A percentile compares a stretch with the other conserved stretches of the same genome.
Evolutionary conservation across 2,113 vertebrate genomes (phyloP).

Genomic region (Chaetodon auriga): DNA sequence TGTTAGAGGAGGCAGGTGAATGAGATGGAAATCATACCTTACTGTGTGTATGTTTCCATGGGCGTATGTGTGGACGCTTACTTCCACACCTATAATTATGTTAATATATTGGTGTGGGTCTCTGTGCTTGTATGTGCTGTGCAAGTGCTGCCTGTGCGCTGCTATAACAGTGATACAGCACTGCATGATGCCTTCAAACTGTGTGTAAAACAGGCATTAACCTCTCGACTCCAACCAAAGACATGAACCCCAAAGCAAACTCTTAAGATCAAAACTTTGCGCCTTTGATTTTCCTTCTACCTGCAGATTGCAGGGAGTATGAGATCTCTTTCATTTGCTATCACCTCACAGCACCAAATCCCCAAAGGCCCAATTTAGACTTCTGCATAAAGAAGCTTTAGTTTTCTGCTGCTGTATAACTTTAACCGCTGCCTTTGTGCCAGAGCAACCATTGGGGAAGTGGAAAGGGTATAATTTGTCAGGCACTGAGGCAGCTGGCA

Average conservation of each 20-base stretch:
- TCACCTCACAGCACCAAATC: constrained; percentile 18
- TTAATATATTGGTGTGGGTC: constrained; percentile 9
- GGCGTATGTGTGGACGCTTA: not conserved
- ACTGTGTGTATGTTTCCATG: constrained; percentile 16
- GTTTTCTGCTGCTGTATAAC: constrained; percentile 47
- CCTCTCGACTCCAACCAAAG: constrained; percentile 32
- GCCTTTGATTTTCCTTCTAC: constrained; percentile 24
- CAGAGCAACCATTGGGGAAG: constrained; percentile 31
- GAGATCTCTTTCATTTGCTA: constrained; percentile 23
- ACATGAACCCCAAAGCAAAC: constrained; percentile 27
- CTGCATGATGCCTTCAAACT: not conserved
- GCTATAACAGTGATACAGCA: not conserved
- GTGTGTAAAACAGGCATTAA: constrained; percentile 52
- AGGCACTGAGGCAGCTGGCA: constrained; percentile 49
- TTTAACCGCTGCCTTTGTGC: constrained; percentile 41
- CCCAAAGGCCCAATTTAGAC: constrained; percentile 38
- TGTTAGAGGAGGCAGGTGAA: constrained; percentile 10
- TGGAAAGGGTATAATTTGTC: constrained; percentile 56
- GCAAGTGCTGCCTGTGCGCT: not conserved
- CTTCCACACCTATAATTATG: constrained; percentile 8
- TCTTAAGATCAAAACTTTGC: constrained; percentile 45
- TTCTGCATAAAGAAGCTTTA: constrained; percentile 29
- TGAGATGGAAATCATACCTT: constrained; percentile 32
- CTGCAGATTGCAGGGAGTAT: constrained; percentile 8
- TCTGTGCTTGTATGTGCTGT: not conserved